Evolutionary conservation across 2,797 vertebrate genomes (phyloP).

Genomic region (Apodemus agrarius): DNA sequence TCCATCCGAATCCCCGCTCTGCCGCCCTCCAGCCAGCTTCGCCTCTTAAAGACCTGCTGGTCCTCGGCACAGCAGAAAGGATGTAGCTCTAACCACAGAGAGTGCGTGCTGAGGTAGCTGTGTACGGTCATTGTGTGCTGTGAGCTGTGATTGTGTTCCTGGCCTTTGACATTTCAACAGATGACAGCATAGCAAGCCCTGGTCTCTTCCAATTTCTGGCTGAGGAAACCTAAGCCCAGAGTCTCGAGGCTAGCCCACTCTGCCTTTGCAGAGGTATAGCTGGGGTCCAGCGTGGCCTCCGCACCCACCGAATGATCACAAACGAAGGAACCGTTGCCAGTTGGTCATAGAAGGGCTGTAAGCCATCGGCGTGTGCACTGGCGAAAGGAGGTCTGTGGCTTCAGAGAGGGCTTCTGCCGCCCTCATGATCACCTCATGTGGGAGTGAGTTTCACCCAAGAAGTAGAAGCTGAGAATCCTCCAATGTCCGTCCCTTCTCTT

Average conservation of each 20-base stretch:
- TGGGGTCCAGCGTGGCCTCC: not conserved
- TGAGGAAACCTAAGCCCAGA: not conserved
- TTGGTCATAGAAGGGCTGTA: not conserved
- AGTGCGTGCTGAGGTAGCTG: not conserved
- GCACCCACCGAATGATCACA: rapidly evolving
- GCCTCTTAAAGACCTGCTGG: too few species aligned
- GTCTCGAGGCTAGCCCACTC: rapidly evolving
- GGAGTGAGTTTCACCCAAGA: not conserved
- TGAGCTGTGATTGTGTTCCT: rapidly evolving
- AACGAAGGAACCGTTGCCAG: not conserved
- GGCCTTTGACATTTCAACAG: not conserved
- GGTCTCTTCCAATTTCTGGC: rapidly evolving
- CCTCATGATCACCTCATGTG: not conserved
- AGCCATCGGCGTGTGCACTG: too few species aligned
- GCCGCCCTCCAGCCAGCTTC: not conserved
- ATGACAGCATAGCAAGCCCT: not conserved
- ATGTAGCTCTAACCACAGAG: too few species aligned
- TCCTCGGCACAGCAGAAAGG: not conserved
- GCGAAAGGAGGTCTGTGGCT: not conserved
- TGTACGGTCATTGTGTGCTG: rapidly evolving
- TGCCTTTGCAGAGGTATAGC: not conserved
- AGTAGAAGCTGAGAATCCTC: not conserved
- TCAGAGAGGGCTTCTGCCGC: not conserved
- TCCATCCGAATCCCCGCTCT: not conserved
- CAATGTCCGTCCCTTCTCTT: not conserved